Percentiles rank a stretch among this genome's conserved stretches.
phyloP scores from a whole-genome alignment of 2,797 vertebrate genomes.

The Otolemur crassicaudatus region DNA sequence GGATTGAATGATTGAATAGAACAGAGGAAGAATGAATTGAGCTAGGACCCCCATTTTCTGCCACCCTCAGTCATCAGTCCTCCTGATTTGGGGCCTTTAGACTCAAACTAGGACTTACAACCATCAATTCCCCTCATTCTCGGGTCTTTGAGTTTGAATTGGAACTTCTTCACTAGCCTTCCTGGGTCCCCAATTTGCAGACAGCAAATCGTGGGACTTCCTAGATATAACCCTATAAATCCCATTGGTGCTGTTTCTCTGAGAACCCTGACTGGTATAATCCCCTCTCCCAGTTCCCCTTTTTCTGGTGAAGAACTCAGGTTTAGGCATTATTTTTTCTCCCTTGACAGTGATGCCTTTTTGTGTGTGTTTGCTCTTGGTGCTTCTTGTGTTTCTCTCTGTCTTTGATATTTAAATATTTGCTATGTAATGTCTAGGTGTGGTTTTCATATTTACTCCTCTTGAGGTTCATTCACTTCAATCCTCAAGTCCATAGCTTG shows the following conservation, averaged over 20 bases:
- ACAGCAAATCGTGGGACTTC: not conserved
- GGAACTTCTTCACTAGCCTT: too few species aligned
- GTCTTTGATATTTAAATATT: not conserved
- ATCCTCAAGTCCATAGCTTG: not conserved
- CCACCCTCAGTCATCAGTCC: not conserved
- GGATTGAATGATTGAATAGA: not conserved
- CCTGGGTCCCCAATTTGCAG: not conserved
- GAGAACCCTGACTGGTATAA: not conserved
- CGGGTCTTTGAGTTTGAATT: not conserved
- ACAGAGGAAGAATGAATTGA: not conserved
- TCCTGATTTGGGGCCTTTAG: too few species aligned
- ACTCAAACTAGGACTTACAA: too few species aligned
- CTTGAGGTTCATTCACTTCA: not conserved
- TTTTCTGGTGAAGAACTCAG: not conserved
- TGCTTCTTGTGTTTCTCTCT: not conserved
- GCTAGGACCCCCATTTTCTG: too few species aligned
- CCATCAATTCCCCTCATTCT: not conserved
- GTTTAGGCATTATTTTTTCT: not conserved
- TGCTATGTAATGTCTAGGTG: not conserved
- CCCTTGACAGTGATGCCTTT: not conserved
- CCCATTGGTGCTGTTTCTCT: not conserved
- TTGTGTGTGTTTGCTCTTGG: not conserved
- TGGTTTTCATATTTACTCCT: not conserved
- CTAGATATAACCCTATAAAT: not conserved
- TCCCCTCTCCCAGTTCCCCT: rapidly evolving